Evolutionary conservation across 2,888 invertebrate species (phyloP), one percentile per base, ranked within the genome.

Genomic region (Cephalotes varians): DNA sequence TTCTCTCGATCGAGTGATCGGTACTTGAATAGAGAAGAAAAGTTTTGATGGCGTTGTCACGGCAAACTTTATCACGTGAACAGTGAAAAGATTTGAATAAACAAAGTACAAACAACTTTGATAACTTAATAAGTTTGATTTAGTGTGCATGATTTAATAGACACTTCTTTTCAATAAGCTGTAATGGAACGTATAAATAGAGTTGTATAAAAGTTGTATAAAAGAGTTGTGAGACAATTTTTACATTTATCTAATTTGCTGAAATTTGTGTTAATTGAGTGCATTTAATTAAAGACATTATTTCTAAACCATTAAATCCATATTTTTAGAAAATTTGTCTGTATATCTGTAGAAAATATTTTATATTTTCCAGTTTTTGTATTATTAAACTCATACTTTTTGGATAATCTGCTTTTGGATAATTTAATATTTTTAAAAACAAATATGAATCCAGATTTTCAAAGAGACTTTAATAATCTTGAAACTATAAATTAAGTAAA

Each of bases 31-130:
- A 12, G 15, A 12, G 7, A 65, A 49, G 25, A 37, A 54, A 69
- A 82, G 28, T 58, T 40, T 25, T 65, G 56, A n/a, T 28, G 60
- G 25, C 37, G 74, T 21, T 44, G 21, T 73, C 37, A 5, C 25
- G 7, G 5, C 21, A 31, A 10, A 40, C n/a, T 21, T 69, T 56
- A 7, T 18, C 28, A 25, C 10, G 64, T 10, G 4, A 3, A 25
- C 15, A 64, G 44, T 37, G 15, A 6, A 28, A 44, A 47, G 18
- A 65, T 21, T 64, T 25, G 40, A 40, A 28, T 65, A 64, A 64
- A 64, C 21, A 18, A 65, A 5, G n/a, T n/a, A 31, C 15, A n/a
- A 37, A n/a, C 40, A 56, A 49, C 34, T 28, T 49, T 21, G 7
- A 25, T 12, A 18, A 37, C 15, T n/a, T 3, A 31, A 1, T 54